Evolutionary conservation across 2,888 invertebrate species (phyloP).

Genomic region (Limnephilus marmoratus): DNA sequence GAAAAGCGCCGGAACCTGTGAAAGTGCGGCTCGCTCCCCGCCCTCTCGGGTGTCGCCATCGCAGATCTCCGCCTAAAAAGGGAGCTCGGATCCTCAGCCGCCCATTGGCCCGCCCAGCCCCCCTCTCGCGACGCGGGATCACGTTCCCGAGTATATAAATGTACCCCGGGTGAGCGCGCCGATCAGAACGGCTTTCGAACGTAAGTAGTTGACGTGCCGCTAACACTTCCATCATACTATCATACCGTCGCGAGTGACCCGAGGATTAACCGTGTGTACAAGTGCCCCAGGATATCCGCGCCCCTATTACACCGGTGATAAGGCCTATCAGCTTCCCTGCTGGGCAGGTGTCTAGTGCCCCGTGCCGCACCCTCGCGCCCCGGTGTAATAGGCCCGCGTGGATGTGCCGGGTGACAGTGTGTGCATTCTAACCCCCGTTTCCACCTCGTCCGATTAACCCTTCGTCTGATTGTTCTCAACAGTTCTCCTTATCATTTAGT

Average conservation of each 20-base stretch:
- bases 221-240: conserved; percentile 54
- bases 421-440: conserved; percentile 51
- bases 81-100: conserved; percentile 75
- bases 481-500: background rate
- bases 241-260: conserved; percentile 62
- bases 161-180: conserved; percentile 83
- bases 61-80: conserved; percentile 80
- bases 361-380: conserved; percentile 21
- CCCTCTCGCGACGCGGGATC: conserved; percentile 81
- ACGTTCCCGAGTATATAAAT: conserved; percentile 90
- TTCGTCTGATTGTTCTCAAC: conserved; percentile 10
- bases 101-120: conserved; percentile 72
- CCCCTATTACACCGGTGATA: conserved; percentile 60
- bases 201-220: conserved; percentile 81
- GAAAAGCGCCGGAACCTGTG: conserved; percentile 48
- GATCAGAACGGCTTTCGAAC: conserved; percentile 98
- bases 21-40: conserved; percentile 49
- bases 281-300: conserved; percentile 60
- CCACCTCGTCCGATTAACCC: background rate
- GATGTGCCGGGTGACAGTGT: conserved; percentile 56
- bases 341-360: background rate
- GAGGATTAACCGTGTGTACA: conserved; percentile 57
- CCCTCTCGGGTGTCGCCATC: conserved; percentile 64
- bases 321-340: conserved; percentile 21
- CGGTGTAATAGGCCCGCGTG: conserved; percentile 58